Base-by-base conservation (phyloP, 2,797 vertebrate genomes). In the Phrynocephalus guinanensis region DNA sequence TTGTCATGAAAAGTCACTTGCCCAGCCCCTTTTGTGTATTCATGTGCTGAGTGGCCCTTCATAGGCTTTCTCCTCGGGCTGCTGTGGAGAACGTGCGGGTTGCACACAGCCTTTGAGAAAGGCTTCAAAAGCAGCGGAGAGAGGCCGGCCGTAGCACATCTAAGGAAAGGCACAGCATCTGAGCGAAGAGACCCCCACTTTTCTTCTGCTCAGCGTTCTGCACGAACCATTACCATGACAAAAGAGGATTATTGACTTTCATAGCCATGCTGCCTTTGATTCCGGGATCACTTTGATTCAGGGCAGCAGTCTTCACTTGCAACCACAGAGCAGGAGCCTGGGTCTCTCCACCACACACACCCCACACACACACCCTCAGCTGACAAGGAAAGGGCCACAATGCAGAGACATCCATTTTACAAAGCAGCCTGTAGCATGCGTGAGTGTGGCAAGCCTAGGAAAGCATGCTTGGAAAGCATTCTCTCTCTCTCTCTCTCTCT, bases 171-270 rank as follows among this genome's bases (percentile, higher is more conserved):
- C 0, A 0, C 84, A 71, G 82, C 72, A 80, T 1, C 79, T 84
- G 30, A 93, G 68, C 0, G 1, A 91, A 80, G 81, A 94, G 88
- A 44, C 38, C 38, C 88, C 30, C 0, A 0, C 86, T 92, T 93
- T 88, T 89, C 85, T 95, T 89, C 85, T 95, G 88, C 92, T 92
- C 77, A 88, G 82, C 16, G n/a, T 28, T 89, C 56, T 7, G 73
- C 9, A 78, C 48, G 72, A 11, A 86, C 82, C 56, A 88, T 93
- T 93, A 86, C 50, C 85, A 68, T 90, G 89, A 91, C 86, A 92
- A 92, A 92, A 72, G 33, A 78, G 79, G 85, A 83, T 91, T 92
- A 88, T 78, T 94, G 91, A 93, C 68, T 92, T 94, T 85, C 88
- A 83, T 80, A 88, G 70, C 89, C 83, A 75, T 0, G 2, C 86